phyloP scores from a whole-genome alignment of 2,797 vertebrate genomes.

The Eospalax fontanierii region DNA sequence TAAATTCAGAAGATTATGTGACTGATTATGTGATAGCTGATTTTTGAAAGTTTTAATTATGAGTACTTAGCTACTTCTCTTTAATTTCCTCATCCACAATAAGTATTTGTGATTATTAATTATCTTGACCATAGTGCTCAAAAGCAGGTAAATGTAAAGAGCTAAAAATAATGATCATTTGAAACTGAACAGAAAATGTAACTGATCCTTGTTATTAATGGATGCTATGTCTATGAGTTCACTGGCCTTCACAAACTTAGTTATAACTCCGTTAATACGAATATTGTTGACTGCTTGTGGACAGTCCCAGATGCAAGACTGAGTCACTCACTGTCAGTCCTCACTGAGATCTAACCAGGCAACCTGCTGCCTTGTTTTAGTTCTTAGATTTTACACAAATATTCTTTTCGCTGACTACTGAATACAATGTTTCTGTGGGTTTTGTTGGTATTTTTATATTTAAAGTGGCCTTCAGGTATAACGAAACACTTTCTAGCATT shows the following conservation, averaged over 20 bases:
- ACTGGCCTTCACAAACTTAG: neutral
- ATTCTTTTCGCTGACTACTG: neutral
- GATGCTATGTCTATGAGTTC: neutral
- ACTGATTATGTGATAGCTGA: neutral
- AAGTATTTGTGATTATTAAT: constrained; percentile 32
- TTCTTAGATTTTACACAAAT: neutral
- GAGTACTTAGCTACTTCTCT: neutral
- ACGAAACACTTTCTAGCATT: neutral
- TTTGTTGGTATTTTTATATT: neutral
- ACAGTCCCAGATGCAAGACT: neutral
- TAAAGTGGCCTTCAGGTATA: neutral
- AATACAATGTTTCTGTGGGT: neutral
- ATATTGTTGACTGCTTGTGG: neutral
- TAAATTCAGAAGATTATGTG: neutral
- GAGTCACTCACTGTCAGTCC: neutral
- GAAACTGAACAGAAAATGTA: neutral
- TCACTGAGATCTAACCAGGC: neutral
- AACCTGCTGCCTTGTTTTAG: neutral
- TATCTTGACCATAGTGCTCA: neutral
- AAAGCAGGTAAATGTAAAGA: constrained; percentile 11
- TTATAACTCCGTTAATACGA: neutral
- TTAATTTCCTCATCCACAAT: neutral
- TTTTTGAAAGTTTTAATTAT: neutral
- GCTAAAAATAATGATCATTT: neutral
- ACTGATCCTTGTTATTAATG: neutral